Percentiles rank a stretch among this genome's conserved stretches.
Conservation (phyloP, 2,888 invertebrate genomes). For the Lasioglossum villosulum region DNA sequence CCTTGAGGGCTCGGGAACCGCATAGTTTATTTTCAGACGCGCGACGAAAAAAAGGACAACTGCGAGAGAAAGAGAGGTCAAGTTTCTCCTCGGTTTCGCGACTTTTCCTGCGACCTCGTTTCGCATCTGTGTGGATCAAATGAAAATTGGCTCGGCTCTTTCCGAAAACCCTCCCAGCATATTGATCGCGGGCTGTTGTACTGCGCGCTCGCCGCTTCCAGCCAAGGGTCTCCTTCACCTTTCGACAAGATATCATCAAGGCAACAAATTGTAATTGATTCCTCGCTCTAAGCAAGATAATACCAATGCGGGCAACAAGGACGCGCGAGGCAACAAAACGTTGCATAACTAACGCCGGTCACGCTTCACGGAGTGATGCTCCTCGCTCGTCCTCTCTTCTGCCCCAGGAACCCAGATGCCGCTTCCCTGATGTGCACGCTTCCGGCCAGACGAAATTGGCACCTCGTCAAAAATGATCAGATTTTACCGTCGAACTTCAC, state of each 20-base stretch:
- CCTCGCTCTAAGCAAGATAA: constrained; percentile 77
- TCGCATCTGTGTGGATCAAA: constrained; percentile 35
- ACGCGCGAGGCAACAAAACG: constrained; percentile 78
- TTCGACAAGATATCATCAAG: constrained; percentile 67
- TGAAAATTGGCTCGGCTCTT: constrained; percentile 49
- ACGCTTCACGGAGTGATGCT: constrained; percentile 80
- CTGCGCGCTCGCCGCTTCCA: neutral
- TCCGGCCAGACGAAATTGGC: constrained; percentile 53
- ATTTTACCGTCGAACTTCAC: neutral
- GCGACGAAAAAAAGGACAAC: neutral
- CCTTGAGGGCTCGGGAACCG: neutral
- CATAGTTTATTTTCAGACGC: neutral
- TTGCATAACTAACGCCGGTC: constrained; percentile 83
- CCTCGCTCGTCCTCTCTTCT: constrained; percentile 69
- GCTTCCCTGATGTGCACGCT: constrained; percentile 57
- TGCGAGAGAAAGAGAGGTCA: neutral
- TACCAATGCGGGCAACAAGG: constrained; percentile 80
- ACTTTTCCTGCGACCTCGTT: constrained; percentile 53
- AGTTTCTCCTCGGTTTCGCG: constrained; percentile 22
- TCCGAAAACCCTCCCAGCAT: constrained; percentile 58
- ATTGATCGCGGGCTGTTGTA: constrained; percentile 47
- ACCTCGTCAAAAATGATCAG: neutral
- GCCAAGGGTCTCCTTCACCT: constrained; percentile 64
- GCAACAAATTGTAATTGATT: constrained; percentile 76
- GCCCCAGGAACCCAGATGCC: constrained; percentile 26